phyloP scores from a whole-genome alignment of 2,113 vertebrate genomes.

The Bombycilla garrulus region DNA sequence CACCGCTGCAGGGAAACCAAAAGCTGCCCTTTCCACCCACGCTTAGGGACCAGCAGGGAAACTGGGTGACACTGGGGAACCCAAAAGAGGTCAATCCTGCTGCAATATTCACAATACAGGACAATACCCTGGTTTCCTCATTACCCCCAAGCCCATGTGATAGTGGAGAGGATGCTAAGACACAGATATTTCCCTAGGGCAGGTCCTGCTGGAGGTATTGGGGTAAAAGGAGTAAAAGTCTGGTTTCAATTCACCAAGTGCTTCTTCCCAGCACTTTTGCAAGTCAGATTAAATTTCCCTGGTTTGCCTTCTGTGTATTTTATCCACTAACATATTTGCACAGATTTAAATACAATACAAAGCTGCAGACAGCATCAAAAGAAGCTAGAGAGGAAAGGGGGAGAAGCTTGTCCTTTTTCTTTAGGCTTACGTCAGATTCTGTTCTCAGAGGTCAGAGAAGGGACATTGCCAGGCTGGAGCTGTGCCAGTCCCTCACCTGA shows the following conservation, averaged over 20 bases:
- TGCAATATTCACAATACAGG: background rate
- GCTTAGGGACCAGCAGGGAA: background rate
- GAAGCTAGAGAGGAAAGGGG: background rate
- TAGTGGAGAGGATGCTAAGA: background rate
- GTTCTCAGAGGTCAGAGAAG: background rate
- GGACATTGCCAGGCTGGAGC: background rate
- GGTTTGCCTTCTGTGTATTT: background rate
- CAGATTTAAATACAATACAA: conserved; percentile 5
- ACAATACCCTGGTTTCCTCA: background rate
- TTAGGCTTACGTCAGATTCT: background rate
- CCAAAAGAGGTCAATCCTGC: background rate
- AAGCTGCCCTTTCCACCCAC: background rate
- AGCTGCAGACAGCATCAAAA: background rate
- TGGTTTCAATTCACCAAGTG: background rate
- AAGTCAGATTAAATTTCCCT: background rate
- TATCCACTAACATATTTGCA: background rate
- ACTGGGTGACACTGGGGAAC: background rate
- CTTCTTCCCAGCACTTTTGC: background rate
- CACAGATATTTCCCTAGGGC: background rate
- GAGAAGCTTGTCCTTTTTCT: background rate
- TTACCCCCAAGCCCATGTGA: accelerated
- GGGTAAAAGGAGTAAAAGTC: background rate
- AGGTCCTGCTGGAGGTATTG: background rate
- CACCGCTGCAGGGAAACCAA: background rate
- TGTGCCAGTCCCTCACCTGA: background rate